phyloP scores from a whole-genome alignment of 2,113 vertebrate genomes.

The Halcyon senegalensis region DNA sequence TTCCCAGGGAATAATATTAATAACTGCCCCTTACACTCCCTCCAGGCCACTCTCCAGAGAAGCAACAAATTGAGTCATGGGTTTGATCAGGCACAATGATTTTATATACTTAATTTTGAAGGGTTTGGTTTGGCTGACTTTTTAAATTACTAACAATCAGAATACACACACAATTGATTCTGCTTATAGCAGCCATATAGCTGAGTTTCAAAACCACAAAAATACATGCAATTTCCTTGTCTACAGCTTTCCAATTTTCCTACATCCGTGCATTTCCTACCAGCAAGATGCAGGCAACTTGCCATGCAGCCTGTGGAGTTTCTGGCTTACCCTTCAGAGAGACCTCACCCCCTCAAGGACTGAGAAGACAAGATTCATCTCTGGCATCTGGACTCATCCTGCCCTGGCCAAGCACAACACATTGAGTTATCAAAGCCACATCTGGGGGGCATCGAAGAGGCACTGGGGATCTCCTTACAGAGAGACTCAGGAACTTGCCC shows the following conservation, averaged over 20 bases:
- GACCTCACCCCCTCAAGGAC: background rate
- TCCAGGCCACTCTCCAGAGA: background rate
- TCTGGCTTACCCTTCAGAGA: background rate
- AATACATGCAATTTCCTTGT: background rate
- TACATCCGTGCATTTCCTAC: background rate
- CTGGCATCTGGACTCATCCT: background rate
- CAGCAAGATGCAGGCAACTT: background rate
- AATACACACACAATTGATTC: background rate
- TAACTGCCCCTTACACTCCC: background rate
- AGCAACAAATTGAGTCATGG: background rate
- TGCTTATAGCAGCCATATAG: background rate
- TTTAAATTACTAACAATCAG: slow-evolving; percentile 16
- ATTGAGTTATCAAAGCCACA: background rate
- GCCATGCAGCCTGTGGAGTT: background rate
- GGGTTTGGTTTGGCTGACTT: slow-evolving; percentile 1
- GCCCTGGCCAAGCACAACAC: background rate
- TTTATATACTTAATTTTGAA: slow-evolving; percentile 17
- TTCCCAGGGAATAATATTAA: background rate
- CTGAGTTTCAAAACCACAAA: slow-evolving; percentile 46
- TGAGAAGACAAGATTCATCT: background rate
- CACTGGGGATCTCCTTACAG: background rate
- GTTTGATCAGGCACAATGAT: slow-evolving; percentile 21
- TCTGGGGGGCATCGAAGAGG: background rate
- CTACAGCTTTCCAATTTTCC: slow-evolving; percentile 26
- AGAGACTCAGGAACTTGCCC: background rate